Evolutionary conservation across 2,797 vertebrate species (phyloP), one percentile per base, ranked within the genome.

Genomic region (Acipenser oxyrinchus): DNA sequence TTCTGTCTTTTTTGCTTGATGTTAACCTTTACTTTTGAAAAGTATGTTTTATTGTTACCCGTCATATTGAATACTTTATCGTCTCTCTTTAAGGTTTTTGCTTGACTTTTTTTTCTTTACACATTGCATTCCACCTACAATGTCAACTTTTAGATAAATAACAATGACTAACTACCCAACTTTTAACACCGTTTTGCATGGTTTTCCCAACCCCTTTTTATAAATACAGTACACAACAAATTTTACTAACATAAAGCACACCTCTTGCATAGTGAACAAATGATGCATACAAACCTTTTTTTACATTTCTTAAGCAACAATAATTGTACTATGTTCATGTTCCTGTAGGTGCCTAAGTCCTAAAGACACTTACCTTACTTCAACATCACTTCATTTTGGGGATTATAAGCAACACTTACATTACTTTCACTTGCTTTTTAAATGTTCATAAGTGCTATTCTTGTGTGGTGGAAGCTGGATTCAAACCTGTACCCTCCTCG

Each of bases 1-100:
- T 94, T 96, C 96, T 97, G 95, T 94, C 96, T 94, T 93, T 93
- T 94, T 94, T 95, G 91, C 94, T 95, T 96, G 93, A 93, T 95
- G 93, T 97, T 85, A 76, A 77, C 74, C 77, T 12, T 63, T 75
- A 81, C 81, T 68, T 79, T 37, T 95, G 87, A 81, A 79, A 79
- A 86, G 84, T 86, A 83, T 79, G 81, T 88, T 82, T 37, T 85
- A 81, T 84, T 89, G 86, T 89, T 76, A 84, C 75, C 79, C 75
- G 79, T 84, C 82, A 86, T 88, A 64, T 78, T 76, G 70, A 76
- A 48, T 75, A 74, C 80, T 79, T 87, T 86, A 77, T 81, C 74
- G 73, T 86, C 78, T 82, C 78, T 76, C 77, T 83, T 82, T 73
- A 82, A 83, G 83, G 82, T 79, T 91, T 81, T 87, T 84, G 90